phyloP scores from a whole-genome alignment of 1,140 invertebrate species.

The Drosophila bifasciata region DNA sequence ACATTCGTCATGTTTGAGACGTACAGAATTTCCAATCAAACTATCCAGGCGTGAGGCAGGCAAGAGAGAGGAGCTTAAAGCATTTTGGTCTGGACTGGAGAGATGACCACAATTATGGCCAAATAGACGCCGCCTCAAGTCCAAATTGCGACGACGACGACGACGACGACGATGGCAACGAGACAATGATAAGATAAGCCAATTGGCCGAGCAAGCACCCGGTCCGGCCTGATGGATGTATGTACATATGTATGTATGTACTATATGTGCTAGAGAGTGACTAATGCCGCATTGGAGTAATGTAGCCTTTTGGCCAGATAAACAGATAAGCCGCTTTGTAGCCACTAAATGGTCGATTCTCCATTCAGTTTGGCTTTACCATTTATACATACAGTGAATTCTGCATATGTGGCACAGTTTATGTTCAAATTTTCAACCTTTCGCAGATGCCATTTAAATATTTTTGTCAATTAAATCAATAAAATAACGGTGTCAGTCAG shows the following conservation, averaged over 20 bases:
- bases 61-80: slow-evolving; percentile 16
- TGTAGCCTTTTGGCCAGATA: slow-evolving; percentile 32
- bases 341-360: background rate
- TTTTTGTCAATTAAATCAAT: no score
- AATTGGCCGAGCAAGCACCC: slow-evolving; percentile 2
- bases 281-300: slow-evolving; percentile 40
- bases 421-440: background rate
- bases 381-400: background rate
- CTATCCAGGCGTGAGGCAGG: background rate
- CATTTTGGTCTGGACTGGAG: slow-evolving; percentile 33
- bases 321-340: slow-evolving; percentile 27
- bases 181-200: slow-evolving; percentile 47
- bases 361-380: background rate
- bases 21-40: background rate
- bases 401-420: background rate
- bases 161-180: slow-evolving; percentile 10
- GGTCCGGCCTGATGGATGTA: slow-evolving; percentile 21
- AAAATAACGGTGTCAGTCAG: no score
- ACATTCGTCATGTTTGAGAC: slow-evolving; percentile 58
- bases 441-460: no score
- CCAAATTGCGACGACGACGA: slow-evolving; percentile 18
- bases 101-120: slow-evolving; percentile 22
- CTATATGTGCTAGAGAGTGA: no score
- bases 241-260: slow-evolving; percentile 12
- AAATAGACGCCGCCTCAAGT: slow-evolving; percentile 7